phyloP scores from a whole-genome alignment of 2,888 invertebrate species.

The Spisula solida region DNA sequence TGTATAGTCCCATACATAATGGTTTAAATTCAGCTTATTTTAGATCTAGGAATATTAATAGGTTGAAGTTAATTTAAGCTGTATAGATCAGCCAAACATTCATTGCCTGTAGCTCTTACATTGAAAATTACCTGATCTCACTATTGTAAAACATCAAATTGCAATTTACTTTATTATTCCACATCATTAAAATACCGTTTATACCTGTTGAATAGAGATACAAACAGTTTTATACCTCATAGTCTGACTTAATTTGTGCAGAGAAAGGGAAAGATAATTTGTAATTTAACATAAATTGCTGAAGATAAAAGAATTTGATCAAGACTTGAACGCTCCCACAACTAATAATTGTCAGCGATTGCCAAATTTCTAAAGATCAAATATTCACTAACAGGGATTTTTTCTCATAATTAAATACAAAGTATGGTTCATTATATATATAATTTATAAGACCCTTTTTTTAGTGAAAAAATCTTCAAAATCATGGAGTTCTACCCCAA shows the following conservation, averaged over 20 bases:
- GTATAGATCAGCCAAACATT: background rate
- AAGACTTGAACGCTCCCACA: background rate
- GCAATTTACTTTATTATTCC: background rate
- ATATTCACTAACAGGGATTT: too few relatives aligned
- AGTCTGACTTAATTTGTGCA: background rate
- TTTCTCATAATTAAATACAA: too few relatives aligned
- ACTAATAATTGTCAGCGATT: too few relatives aligned
- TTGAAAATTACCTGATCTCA: background rate
- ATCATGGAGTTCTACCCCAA: too few relatives aligned
- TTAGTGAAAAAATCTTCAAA: too few relatives aligned
- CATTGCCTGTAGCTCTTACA: background rate
- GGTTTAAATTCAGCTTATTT: background rate
- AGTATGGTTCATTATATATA: too few relatives aligned
- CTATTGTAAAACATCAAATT: background rate
- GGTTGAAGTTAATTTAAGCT: constrained; percentile 16
- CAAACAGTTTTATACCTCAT: background rate
- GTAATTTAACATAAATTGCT: background rate
- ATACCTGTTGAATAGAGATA: background rate
- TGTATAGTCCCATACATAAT: background rate
- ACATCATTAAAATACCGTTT: background rate
- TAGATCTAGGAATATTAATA: background rate
- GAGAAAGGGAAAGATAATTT: background rate
- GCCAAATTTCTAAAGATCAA: too few relatives aligned
- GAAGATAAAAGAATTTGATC: background rate
- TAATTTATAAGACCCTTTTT: too few relatives aligned